Evolutionary conservation across 2,888 invertebrate species (phyloP), one percentile per base, ranked within the genome.

Genomic region (Crepidodera aurea): DNA sequence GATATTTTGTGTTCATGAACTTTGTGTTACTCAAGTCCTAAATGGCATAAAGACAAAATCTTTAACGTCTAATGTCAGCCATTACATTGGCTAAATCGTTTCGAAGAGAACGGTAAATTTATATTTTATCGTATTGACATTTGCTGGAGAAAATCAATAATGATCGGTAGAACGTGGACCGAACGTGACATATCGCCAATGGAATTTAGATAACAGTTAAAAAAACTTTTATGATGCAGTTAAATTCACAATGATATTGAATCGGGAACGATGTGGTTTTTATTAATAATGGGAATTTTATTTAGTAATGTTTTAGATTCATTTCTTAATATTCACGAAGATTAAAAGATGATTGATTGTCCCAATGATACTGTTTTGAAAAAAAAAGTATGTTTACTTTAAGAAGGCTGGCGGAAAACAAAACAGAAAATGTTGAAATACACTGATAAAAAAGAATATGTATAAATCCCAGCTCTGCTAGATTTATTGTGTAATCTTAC

Each of bases 91-190:
- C 29, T 29, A 29, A 29, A 12, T 16, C 39, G 39, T 39, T 39
- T 39, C 12, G 39, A 39, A 39, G 16, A 15, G 42, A 42, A 42
- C 42, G 42, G 42, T 42, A 42, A 19, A 42, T 42, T 42, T 42
- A 42, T 42, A 16, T 10, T 39, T 39, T 39, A 39, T 39, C 18
- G 42, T 42, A 18, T 42, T 42, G 42, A 19, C 42, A 42, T 42
- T 42, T 42, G 42, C 7, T 42, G 16, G 42, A 42, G 42, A 42
- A 16, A 42, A 42, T 42, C 42, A 42, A 42, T 42, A 42, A 16
- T 13, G 42, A 42, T 42, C 8, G 42, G 16, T 18, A 19, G 18
- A 40, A 40, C 40, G 40, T 40, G 40, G 40, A n/a, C 40, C 2
- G 18, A 16, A 42, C 42, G 42, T 42, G 42, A 42, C 18, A 42